Evolutionary conservation across 2,888 invertebrate genomes (phyloP), one percentile per base, ranked within the genome.

Genomic region (Arge pagana): DNA sequence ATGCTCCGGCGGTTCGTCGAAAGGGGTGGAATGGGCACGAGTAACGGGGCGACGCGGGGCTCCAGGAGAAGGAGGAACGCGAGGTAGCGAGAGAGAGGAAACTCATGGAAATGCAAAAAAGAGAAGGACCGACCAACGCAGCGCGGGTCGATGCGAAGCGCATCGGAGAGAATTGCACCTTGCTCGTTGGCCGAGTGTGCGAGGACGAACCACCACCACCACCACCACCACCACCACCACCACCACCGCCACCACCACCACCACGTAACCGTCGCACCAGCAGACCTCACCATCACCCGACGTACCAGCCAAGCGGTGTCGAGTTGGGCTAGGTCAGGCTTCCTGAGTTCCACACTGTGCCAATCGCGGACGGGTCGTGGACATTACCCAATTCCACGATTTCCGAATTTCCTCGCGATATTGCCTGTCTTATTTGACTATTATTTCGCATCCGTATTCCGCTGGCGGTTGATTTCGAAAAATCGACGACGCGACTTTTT

Each of bases 301-400:
- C 42, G 42, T 18, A 55, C 65, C 62, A 69, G 72, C 66, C 72
- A 71, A 72, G 71, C 70, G 64, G 67, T 67, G 67, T 70, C 71
- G 73, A 68, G 75, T 74, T 75, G 76, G 69, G 75, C 72, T 74
- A 76, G 76, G 76, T 76, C 76, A 74, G 75, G 74, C 71, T 71
- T 72, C 67, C 74, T 73, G 74, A 72, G 74, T 74, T 71, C 65
- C 68, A 68, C 71, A 72, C 67, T 72, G 71, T 72, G 72, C 69
- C 72, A 71, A 72, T 70, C 70, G 69, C 70, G 69, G 63, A 51
- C n/a, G 18, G 28, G 19, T 39, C 40, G 40, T 16, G 26, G 40
- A 40, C 40, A n/a, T n/a, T n/a, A n/a, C n/a, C n/a, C n/a, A n/a
- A n/a, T n/a, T n/a, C n/a, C n/a, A n/a, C n/a, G n/a, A n/a, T n/a